Percentiles rank a stretch among this genome's conserved stretches.
These are phyloP conservation scores for Odobenus rosmarus DNA, from an alignment of 2,113 vertebrate genomes.

Conservation along the genomic window DNA sequence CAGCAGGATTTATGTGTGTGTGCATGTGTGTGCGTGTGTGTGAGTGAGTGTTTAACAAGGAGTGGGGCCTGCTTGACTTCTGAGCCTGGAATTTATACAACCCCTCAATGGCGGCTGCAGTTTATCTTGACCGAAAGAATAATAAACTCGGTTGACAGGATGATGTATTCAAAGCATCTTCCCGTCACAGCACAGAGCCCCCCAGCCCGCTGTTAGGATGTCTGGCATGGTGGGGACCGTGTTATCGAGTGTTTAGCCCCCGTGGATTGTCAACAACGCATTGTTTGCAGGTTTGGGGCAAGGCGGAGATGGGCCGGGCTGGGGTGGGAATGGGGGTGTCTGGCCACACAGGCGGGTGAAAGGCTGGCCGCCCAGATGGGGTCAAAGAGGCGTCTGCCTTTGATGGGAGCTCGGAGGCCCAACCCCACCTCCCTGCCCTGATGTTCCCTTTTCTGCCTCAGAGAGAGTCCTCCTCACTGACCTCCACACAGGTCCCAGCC, in stretches of 20 bases:
- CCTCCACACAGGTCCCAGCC: not conserved
- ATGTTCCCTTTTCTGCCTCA: not conserved
- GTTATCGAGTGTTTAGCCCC: slow-evolving; percentile 85
- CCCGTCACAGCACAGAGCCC: slow-evolving; percentile 72
- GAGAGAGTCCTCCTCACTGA: not conserved
- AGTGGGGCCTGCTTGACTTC: slow-evolving; percentile 81
- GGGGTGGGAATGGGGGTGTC: not conserved
- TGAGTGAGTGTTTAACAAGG: slow-evolving; percentile 82
- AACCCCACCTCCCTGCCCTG: not conserved
- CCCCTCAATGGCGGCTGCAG: slow-evolving; percentile 84
- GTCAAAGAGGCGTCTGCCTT: slow-evolving; percentile 49
- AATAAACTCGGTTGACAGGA: slow-evolving; percentile 87
- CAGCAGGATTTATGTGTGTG: slow-evolving; percentile 82
- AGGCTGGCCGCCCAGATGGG: slow-evolving; percentile 40
- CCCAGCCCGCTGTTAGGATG: slow-evolving; percentile 76
- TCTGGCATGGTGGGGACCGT: slow-evolving; percentile 81
- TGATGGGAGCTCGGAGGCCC: slow-evolving; percentile 37
- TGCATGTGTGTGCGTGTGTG: slow-evolving; percentile 73
- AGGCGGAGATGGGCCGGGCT: slow-evolving; percentile 70
- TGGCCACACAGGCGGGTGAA: not conserved
- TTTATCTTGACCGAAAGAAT: slow-evolving; percentile 87
- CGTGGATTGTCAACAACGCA: slow-evolving; percentile 81
- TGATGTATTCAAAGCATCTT: slow-evolving; percentile 88
- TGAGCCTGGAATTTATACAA: slow-evolving; percentile 88
- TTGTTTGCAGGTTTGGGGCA: slow-evolving; percentile 80